These are phyloP conservation scores for Elaeidobius kamerunicus DNA, from an alignment of 2,888 invertebrate species.

Conservation along the genomic window DNA sequence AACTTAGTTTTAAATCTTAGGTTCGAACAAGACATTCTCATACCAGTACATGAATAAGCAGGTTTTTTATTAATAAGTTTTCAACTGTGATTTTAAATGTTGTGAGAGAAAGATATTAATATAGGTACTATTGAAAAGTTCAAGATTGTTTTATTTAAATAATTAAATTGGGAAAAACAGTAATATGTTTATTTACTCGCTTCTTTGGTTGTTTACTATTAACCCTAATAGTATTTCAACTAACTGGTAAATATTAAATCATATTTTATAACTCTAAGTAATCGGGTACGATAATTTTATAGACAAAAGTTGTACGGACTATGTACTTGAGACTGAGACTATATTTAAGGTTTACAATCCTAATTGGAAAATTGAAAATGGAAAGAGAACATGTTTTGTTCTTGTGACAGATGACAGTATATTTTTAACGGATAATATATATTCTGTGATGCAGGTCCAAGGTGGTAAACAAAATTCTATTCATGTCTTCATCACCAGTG, in stretches of 20 bases:
- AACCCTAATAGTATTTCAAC: background rate
- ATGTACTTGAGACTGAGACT: background rate
- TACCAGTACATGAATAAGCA: constrained; percentile 15
- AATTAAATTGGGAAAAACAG: too few species aligned
- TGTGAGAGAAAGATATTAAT: constrained; percentile 14
- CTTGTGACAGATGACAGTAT: too few species aligned
- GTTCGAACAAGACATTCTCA: constrained; percentile 17
- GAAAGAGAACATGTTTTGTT: too few species aligned
- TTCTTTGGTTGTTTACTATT: too few species aligned
- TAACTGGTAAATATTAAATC: background rate
- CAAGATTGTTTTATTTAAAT: background rate
- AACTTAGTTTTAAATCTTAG: constrained; percentile 5
- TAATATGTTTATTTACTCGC: background rate
- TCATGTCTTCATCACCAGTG: too few species aligned
- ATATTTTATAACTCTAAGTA: background rate
- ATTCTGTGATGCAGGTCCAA: too few species aligned
- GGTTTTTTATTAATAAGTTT: constrained; percentile 20
- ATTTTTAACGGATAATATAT: too few species aligned
- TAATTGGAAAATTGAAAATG: too few species aligned
- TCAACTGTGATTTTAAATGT: constrained; percentile 24
- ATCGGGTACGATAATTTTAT: too few species aligned
- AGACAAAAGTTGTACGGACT: background rate
- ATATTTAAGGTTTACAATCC: too few species aligned
- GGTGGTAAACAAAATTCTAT: too few species aligned
- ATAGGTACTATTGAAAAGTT: constrained; percentile 14